A percentile compares a stretch with the other conserved stretches of the same genome.
Evolutionary conservation across 2,113 vertebrate genomes (phyloP).

Genomic region (Upupa epops): DNA sequence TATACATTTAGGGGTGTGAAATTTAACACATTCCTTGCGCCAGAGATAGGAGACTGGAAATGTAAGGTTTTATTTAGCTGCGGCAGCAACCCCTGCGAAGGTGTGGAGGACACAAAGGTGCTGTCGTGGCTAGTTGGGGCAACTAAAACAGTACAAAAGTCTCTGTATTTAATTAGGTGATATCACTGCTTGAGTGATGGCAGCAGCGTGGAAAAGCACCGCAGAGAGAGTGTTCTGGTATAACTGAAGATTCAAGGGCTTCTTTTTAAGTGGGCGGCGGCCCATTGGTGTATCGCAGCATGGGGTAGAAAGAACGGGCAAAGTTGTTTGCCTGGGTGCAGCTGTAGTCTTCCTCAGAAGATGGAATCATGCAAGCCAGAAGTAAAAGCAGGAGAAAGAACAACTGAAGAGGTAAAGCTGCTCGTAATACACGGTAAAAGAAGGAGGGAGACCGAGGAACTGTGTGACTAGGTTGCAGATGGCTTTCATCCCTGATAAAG

Average conservation of each 20-base stretch:
- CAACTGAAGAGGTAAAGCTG: constrained; percentile 86
- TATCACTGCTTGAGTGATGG: background rate
- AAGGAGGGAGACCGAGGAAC: constrained; percentile 71
- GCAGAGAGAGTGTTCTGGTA: background rate
- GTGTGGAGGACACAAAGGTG: background rate
- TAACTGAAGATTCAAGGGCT: rapidly evolving
- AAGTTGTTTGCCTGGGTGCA: constrained; percentile 92
- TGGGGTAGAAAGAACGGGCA: constrained; percentile 90
- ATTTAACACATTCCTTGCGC: background rate
- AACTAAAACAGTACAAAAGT: background rate
- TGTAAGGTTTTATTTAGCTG: background rate
- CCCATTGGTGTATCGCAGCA: constrained; percentile 91
- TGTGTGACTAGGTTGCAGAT: background rate
- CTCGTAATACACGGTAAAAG: constrained; percentile 81
- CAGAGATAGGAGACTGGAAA: background rate
- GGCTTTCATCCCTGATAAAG: constrained; percentile 45
- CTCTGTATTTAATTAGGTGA: background rate
- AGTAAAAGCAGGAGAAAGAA: constrained; percentile 85
- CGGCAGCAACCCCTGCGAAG: background rate
- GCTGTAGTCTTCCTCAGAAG: constrained; percentile 83
- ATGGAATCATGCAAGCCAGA: constrained; percentile 83
- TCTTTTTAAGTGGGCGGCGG: constrained; percentile 85
- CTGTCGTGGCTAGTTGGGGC: background rate
- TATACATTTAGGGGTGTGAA: constrained; percentile 25
- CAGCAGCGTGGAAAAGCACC: background rate